Percentiles rank a stretch among this genome's conserved stretches.
Evolutionary conservation across 2,888 invertebrate species (phyloP).

Genomic region (Carcina quercana): DNA sequence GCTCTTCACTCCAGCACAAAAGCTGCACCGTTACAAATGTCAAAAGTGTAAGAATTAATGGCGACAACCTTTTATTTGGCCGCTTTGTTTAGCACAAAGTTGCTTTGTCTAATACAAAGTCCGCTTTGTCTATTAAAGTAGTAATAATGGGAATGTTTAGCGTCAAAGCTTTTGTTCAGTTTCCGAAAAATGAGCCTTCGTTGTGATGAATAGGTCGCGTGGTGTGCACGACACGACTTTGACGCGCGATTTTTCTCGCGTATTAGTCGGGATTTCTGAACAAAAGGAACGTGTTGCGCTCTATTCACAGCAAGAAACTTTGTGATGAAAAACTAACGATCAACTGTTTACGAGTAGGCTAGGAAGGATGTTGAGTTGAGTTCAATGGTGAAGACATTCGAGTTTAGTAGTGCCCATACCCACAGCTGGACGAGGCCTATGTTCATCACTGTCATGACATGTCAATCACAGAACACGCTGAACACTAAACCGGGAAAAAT

Average conservation of each 20-base stretch:
- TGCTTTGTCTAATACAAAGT: too few relatives aligned
- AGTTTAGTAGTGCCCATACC: too few relatives aligned
- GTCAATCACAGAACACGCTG: too few relatives aligned
- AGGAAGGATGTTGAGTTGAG: too few relatives aligned
- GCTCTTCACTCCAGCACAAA: conserved; percentile 42
- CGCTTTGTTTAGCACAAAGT: conserved; percentile 61
- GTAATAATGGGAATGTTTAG: conserved; percentile 71
- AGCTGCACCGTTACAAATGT: conserved; percentile 63
- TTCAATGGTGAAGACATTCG: too few relatives aligned
- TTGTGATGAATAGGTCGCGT: conserved; percentile 60
- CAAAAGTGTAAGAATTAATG: conserved; percentile 67
- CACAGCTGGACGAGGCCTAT: too few relatives aligned
- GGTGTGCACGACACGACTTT: conserved; percentile 54
- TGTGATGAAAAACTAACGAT: too few relatives aligned
- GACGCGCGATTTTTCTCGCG: conserved; percentile 54
- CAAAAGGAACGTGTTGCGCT: conserved; percentile 25
- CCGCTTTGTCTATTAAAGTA: conserved; percentile 62
- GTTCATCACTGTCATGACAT: too few relatives aligned
- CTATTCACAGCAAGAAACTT: too few relatives aligned
- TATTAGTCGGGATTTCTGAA: conserved; percentile 45
- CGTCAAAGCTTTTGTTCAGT: conserved; percentile 61
- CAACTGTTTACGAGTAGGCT: too few relatives aligned
- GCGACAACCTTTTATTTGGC: conserved; percentile 63
- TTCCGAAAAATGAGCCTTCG: conserved; percentile 45
- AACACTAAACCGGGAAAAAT: too few relatives aligned